A percentile compares a stretch with the other conserved stretches of the same genome.
These are phyloP conservation scores for Orius insidiosus DNA, from an alignment of 1,140 invertebrate species.

Conservation along the genomic window DNA sequence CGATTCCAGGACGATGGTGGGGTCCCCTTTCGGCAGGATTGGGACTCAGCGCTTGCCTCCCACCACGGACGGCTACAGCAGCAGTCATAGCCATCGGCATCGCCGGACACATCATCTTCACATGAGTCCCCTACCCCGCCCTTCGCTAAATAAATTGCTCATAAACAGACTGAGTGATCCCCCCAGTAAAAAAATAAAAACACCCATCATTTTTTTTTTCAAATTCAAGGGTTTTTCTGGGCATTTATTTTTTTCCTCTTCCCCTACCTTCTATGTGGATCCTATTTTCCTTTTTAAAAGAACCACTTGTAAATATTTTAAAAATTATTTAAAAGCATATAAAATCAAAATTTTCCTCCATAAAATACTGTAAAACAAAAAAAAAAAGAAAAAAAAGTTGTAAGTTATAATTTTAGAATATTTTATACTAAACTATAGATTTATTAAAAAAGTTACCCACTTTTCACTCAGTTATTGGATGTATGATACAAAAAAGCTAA, in stretches of 20 bases:
- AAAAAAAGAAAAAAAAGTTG: slow-evolving; percentile 12
- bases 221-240: too few species aligned
- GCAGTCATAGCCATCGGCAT: slow-evolving; percentile 15
- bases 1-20: slow-evolving; percentile 30
- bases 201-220: not conserved
- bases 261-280: not conserved
- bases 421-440: slow-evolving; percentile 15
- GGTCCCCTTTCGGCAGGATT: slow-evolving; percentile 31
- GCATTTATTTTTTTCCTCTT: not conserved
- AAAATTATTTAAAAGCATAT: slow-evolving; percentile 7
- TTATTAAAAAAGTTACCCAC: slow-evolving; percentile 7
- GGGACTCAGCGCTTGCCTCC: slow-evolving; percentile 28
- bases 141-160: slow-evolving; percentile 3
- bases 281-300: not conserved
- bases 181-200: slow-evolving; percentile 4
- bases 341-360: slow-evolving; percentile 4
- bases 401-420: slow-evolving; percentile 14
- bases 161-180: slow-evolving; percentile 9
- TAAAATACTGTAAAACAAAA: slow-evolving; percentile 7
- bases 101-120: slow-evolving; percentile 16
- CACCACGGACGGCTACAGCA: slow-evolving; percentile 14
- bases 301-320: slow-evolving; percentile 9
- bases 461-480: slow-evolving; percentile 14
- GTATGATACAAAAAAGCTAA: not conserved
- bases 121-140: slow-evolving; percentile 15